A percentile compares a stretch with the other conserved stretches of the same genome.
phyloP scores from a whole-genome alignment of 1,140 invertebrate species.

The Diabrotica virgifera region DNA sequence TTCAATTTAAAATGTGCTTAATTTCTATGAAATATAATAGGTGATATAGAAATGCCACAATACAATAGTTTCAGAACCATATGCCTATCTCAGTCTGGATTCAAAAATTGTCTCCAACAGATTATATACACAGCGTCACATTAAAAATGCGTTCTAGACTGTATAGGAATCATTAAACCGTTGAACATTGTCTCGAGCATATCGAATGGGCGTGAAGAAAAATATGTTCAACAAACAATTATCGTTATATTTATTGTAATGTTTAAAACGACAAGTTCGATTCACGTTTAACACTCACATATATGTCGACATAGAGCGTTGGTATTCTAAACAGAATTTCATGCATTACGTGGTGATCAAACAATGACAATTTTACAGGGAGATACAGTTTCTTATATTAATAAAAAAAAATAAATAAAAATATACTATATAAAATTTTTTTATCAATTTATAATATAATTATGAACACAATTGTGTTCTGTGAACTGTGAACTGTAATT shows the following conservation, averaged over 20 bases:
- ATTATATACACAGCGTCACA: too few relatives aligned
- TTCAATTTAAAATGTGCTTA: too few relatives aligned
- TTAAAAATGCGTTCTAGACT: background rate
- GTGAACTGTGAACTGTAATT: too few relatives aligned
- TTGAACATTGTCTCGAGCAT: background rate
- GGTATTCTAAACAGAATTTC: background rate
- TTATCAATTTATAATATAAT: too few relatives aligned
- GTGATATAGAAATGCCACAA: too few relatives aligned
- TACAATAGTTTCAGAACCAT: too few relatives aligned
- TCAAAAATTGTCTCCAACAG: too few relatives aligned
- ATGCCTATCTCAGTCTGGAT: too few relatives aligned
- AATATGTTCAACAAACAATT: slow-evolving; percentile 3
- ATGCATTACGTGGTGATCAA: background rate
- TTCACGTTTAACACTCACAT: background rate
- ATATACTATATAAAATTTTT: too few relatives aligned
- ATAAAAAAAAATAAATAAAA: too few relatives aligned
- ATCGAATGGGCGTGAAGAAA: background rate
- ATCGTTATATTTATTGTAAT: slow-evolving; percentile 3
- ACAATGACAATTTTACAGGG: background rate
- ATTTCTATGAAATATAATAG: too few relatives aligned
- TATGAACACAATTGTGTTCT: too few relatives aligned
- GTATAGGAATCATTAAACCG: background rate
- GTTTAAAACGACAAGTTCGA: background rate
- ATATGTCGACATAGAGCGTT: background rate
- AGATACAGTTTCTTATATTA: background rate